Evolutionary conservation across 2,797 vertebrate genomes (phyloP).

Genomic region (Heliangelus exortis): DNA sequence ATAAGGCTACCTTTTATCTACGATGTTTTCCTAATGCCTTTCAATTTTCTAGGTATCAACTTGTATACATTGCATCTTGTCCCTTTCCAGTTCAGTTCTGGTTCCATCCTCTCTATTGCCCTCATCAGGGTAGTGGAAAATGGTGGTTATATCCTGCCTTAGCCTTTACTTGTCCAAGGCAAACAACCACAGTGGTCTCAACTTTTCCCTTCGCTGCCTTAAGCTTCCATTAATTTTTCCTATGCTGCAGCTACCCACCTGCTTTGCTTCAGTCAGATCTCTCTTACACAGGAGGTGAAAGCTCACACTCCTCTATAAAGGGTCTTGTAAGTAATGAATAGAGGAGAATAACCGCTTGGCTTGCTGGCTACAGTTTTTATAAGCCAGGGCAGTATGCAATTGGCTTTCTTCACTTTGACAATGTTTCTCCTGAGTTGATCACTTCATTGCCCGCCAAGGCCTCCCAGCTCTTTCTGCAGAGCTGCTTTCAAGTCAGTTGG

Average conservation of each 20-base stretch:
- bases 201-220: not conserved
- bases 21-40: not conserved
- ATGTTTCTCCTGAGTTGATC: not conserved
- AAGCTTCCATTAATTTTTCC: not conserved
- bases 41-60: not conserved
- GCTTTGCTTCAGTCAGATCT: not conserved
- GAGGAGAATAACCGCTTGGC: not conserved
- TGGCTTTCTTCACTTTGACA: not conserved
- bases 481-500: not conserved
- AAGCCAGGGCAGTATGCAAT: not conserved
- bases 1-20: not conserved
- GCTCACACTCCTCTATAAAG: not conserved
- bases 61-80: not conserved
- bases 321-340: not conserved
- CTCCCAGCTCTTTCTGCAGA: not conserved
- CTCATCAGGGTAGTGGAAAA: not conserved
- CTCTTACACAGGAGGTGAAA: not conserved
- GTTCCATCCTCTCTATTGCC: not conserved
- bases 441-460: rapidly evolving
- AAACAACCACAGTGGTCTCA: not conserved
- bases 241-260: not conserved
- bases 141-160: not conserved
- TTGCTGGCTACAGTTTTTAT: not conserved
- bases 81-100: not conserved
- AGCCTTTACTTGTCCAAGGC: not conserved